Percentiles rank a stretch among this genome's conserved stretches.
phyloP scores from a whole-genome alignment of 2,113 vertebrate species.

The Toxotes jaculatrix region DNA sequence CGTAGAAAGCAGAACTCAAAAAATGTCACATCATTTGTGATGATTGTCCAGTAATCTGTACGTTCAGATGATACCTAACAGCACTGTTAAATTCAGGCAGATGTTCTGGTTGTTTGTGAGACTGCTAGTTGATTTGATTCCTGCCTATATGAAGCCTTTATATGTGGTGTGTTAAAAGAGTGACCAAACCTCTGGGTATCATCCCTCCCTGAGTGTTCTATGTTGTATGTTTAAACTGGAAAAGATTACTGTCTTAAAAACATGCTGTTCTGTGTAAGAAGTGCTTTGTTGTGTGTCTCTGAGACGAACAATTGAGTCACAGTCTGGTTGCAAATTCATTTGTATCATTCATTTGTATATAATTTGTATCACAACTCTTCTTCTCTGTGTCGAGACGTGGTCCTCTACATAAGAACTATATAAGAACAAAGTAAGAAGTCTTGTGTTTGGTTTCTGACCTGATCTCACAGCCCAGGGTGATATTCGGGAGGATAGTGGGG shows the following conservation, averaged over 20 bases:
- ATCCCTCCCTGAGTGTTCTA: not conserved
- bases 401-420: not conserved
- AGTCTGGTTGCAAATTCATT: not conserved
- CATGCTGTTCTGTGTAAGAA: no score
- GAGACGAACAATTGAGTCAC: not conserved
- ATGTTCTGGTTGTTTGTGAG: not conserved
- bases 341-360: no score
- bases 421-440: not conserved
- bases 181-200: not conserved
- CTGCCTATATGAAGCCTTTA: not conserved
- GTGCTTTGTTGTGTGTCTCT: not conserved
- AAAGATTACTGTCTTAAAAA: no score
- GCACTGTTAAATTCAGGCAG: not conserved
- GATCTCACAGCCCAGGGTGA: conserved; percentile 96
- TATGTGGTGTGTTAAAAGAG: not conserved
- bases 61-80: not conserved
- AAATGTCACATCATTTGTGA: not conserved
- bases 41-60: not conserved
- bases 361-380: not conserved
- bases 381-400: not conserved
- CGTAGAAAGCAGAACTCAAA: no score
- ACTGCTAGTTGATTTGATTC: not conserved
- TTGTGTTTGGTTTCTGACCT: conserved; percentile 66
- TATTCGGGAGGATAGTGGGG: conserved; percentile 91
- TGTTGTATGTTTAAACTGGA: no score